Percentiles rank a stretch among this genome's conserved stretches.
Evolutionary conservation across 1,140 invertebrate genomes (phyloP).

Genomic region (Hydropsyche tenuis): DNA sequence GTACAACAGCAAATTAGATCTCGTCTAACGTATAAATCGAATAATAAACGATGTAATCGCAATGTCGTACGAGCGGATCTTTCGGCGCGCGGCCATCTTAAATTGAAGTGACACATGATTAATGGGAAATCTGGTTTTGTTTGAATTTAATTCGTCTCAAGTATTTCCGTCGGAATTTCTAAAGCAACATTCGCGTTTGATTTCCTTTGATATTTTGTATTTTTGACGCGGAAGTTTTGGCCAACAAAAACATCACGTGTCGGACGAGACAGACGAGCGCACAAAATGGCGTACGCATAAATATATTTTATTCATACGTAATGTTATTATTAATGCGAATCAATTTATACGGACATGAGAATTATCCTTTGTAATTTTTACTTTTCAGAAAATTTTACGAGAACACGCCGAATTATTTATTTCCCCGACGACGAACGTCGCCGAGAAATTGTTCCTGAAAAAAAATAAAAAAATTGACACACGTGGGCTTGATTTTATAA

Average conservation of each 20-base stretch:
- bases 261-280: not conserved
- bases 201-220: constrained; percentile 41
- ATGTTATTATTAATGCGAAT: too few relatives aligned
- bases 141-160: constrained; percentile 41
- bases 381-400: not conserved
- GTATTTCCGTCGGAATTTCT: constrained; percentile 33
- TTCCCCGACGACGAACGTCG: not conserved
- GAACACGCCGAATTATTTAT: not conserved
- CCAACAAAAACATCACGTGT: constrained; percentile 41
- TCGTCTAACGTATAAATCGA: not conserved
- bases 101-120: constrained; percentile 40
- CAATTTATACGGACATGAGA: too few relatives aligned
- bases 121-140: constrained; percentile 40
- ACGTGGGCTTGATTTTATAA: too few relatives aligned
- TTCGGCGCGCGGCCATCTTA: constrained; percentile 15
- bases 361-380: too few relatives aligned
- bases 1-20: not conserved
- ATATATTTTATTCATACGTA: too few relatives aligned
- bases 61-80: constrained; percentile 18
- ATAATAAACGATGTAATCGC: constrained; percentile 9
- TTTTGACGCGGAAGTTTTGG: constrained; percentile 38
- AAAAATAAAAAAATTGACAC: too few relatives aligned
- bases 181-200: constrained; percentile 36
- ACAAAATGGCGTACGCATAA: not conserved
- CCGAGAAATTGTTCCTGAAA: not conserved